Conservation (phyloP, 2,797 vertebrate genomes). For the Gallinago solitaria region DNA sequence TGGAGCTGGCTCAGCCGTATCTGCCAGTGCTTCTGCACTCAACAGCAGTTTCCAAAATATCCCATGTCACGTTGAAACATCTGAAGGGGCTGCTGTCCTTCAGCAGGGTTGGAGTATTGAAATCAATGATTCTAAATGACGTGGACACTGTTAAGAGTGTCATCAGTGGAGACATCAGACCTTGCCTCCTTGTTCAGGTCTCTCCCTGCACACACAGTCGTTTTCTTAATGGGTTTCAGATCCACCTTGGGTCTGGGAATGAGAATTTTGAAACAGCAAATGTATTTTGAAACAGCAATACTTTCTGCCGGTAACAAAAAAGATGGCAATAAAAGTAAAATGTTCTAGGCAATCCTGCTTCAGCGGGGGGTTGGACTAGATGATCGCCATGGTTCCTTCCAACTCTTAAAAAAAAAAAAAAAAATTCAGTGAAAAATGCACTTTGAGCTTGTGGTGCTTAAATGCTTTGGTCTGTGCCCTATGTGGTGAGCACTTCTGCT, state of each 20-base stretch:
- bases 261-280: not conserved
- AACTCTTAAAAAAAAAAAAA: too few species aligned
- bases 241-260: not conserved
- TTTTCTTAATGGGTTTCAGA: not conserved
- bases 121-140: not conserved
- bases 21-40: not conserved
- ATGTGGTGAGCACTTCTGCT: not conserved
- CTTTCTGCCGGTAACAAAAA: not conserved
- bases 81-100: not conserved
- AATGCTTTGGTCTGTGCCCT: not conserved
- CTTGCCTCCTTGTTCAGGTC: not conserved
- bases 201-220: not conserved
- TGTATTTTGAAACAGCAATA: not conserved
- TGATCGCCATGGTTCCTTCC: too few species aligned
- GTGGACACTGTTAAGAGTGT: not conserved
- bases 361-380: too few species aligned
- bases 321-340: not conserved
- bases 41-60: not conserved
- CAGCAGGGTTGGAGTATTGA: not conserved
- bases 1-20: not conserved
- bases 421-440: not conserved
- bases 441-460: not conserved
- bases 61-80: fast-evolving
- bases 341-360: too few species aligned
- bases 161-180: not conserved